Evolutionary conservation across 2,888 invertebrate genomes (phyloP), one percentile per base, ranked within the genome.

Genomic region (Electrophaes corylata): DNA sequence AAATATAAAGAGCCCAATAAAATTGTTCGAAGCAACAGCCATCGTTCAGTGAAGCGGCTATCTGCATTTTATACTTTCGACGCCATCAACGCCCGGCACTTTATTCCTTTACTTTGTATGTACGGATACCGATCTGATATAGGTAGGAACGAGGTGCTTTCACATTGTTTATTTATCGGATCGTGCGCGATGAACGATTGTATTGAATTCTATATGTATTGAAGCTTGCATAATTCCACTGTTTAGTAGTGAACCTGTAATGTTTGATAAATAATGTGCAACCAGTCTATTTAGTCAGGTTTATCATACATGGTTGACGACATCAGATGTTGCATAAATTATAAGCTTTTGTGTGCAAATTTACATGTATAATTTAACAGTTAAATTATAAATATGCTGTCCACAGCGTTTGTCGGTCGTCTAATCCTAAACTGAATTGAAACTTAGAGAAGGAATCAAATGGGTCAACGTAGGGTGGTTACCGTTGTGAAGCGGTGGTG

Each of bases 11-110:
- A 75, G 75, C 71, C 72, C 76, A 82, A 83, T 88, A 86, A 84
- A 88, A 81, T 78, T 77, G 77, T 78, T 80, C 78, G 76, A 71
- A 75, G 75, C 78, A 78, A 79, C 79, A 76, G 72, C 80, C 72
- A 84, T 81, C 79, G 81, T 76, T 86, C 85, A 82, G 76, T 73
- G 78, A 69, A 78, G 78, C 81, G 76, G 77, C 77, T 76, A 86
- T 86, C 83, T 88, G 81, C 84, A 88, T 86, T 87, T 88, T 86
- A 86, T 85, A 83, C 81, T 80, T 77, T 80, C 76, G 72, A 70
- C 72, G 76, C 78, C 70, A 78, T 81, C 78, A 80, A 73, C 73
- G 72, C 69, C 67, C 58, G 67, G 70, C 72, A 75, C 74, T 82
- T 80, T 82, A 75, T 81, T 79, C 78, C 76, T 79, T 83, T 82